Evolutionary conservation across 2,797 vertebrate species (phyloP).

Genomic region (Crypturellus tataupa): DNA sequence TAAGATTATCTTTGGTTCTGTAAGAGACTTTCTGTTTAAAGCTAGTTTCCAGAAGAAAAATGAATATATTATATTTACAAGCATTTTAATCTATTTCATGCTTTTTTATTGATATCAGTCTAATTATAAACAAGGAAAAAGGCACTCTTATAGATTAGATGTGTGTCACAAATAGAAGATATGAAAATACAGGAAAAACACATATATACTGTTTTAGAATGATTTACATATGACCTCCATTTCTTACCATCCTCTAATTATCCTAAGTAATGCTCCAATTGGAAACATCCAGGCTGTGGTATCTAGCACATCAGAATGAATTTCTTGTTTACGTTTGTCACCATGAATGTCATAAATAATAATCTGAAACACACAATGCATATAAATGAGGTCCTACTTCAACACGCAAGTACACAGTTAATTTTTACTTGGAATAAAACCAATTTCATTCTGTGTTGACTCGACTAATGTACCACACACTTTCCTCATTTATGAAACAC

Average conservation of each 20-base stretch:
- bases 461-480: not conserved
- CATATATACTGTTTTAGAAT: not conserved
- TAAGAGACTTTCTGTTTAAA: constrained; percentile 27
- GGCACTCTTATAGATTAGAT: not conserved
- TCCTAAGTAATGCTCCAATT: constrained; percentile 80
- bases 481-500: not conserved
- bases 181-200: not conserved
- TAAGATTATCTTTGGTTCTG: not conserved
- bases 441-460: not conserved
- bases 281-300: constrained; percentile 80
- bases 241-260: constrained; percentile 90
- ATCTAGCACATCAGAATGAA: constrained; percentile 82
- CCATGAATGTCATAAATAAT: constrained; percentile 83
- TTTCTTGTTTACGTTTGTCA: constrained; percentile 81
- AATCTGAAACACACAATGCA: constrained; percentile 81
- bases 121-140: constrained; percentile 10
- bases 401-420: not conserved
- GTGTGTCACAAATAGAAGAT: not conserved
- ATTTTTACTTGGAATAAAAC: not conserved
- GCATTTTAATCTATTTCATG: not conserved
- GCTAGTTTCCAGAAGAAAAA: not conserved
- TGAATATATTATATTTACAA: not conserved
- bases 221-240: constrained; percentile 18
- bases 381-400: constrained; percentile 21
- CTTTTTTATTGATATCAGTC: not conserved